These are phyloP conservation scores for Fulmarus glacialis DNA, from an alignment of 2,113 vertebrate species.

Conservation along the genomic window DNA sequence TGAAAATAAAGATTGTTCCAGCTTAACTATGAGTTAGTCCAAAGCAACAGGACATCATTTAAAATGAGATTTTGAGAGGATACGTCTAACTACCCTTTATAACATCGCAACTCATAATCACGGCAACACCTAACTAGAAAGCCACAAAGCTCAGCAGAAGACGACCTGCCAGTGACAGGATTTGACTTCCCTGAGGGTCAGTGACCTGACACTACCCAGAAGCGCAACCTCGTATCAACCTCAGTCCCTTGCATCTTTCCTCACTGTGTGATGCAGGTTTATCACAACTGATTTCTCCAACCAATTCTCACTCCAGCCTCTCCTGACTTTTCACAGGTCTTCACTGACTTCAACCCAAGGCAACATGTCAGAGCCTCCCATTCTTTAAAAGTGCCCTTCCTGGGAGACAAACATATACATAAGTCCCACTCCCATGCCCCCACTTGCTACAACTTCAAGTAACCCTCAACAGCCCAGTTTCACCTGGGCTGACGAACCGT, in stretches of 20 bases:
- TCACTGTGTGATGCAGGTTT: not conserved
- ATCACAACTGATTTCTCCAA: not conserved
- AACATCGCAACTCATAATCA: not conserved
- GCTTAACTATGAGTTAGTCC: not conserved
- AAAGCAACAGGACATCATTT: not conserved
- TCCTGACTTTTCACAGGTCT: not conserved
- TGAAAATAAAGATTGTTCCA: not conserved
- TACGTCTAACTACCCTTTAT: not conserved
- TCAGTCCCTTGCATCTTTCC: not conserved
- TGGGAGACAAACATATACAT: not conserved
- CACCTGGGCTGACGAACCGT: not conserved
- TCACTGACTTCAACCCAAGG: not conserved
- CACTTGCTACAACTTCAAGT: not conserved
- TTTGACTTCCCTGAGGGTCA: not conserved
- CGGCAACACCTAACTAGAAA: not conserved
- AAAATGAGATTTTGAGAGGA: not conserved
- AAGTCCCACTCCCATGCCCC: not conserved
- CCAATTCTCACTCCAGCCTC: not conserved
- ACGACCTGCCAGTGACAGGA: not conserved
- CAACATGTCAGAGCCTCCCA: not conserved
- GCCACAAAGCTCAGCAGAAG: not conserved
- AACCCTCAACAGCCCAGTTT: not conserved
- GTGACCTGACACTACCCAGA: not conserved
- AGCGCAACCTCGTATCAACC: not conserved
- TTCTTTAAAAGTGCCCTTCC: not conserved